Percentiles rank a stretch among this genome's conserved stretches.
Conservation (phyloP, 1,140 invertebrate genomes). For the Ooceraea biroi region DNA sequence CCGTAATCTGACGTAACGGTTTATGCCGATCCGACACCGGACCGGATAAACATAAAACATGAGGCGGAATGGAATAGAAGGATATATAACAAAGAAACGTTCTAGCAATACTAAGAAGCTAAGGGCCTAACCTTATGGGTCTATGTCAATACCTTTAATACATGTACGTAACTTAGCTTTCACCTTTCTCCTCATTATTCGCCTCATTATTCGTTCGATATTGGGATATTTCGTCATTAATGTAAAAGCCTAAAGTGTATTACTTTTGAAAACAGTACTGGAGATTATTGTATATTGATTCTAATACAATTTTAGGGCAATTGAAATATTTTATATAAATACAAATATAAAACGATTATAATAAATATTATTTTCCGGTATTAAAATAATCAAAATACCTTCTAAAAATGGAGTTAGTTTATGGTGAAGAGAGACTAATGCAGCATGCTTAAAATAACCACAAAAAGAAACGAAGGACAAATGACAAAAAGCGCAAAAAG, state of each 20-base stretch:
- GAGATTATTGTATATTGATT: slow-evolving; percentile 28
- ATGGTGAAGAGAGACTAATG: neutral
- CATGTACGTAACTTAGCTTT: slow-evolving; percentile 43
- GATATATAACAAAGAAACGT: slow-evolving; percentile 68
- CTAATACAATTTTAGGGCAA: neutral
- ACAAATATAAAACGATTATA: neutral
- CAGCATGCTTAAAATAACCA: neutral
- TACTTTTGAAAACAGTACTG: slow-evolving; percentile 14
- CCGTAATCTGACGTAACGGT: slow-evolving; percentile 71
- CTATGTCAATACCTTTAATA: slow-evolving; percentile 46
- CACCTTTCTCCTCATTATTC: slow-evolving; percentile 27
- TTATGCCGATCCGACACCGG: slow-evolving; percentile 70
- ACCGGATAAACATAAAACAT: slow-evolving; percentile 79
- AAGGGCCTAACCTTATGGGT: slow-evolving; percentile 19
- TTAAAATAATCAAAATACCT: slow-evolving; percentile 6
- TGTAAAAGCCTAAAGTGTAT: neutral
- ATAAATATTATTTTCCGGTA: slow-evolving; percentile 8
- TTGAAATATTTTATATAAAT: neutral
- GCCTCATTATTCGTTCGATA: neutral
- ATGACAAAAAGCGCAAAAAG: neutral
- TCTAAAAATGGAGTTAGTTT: neutral
- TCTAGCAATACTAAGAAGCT: slow-evolving; percentile 54
- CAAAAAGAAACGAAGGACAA: neutral
- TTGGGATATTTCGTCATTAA: slow-evolving; percentile 32
- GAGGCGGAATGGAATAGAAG: slow-evolving; percentile 15